A percentile compares a stretch with the other conserved stretches of the same genome.
phyloP scores from a whole-genome alignment of 2,113 vertebrate genomes.

The Callipepla squamata region DNA sequence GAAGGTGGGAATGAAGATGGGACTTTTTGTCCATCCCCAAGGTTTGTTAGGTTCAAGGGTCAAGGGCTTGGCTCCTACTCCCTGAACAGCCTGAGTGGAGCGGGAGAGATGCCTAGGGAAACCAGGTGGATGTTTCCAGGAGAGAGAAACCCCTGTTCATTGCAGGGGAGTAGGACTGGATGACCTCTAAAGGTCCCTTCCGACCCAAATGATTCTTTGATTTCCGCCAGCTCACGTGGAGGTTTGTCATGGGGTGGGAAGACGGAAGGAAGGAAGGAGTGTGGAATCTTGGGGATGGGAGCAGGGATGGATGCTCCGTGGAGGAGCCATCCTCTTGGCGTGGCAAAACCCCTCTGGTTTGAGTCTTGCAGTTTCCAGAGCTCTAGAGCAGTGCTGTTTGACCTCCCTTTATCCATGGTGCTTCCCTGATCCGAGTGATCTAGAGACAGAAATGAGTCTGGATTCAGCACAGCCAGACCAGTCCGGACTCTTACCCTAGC shows the following conservation, averaged over 20 bases:
- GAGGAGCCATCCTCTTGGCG: not conserved
- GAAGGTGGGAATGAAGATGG: not conserved
- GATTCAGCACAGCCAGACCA: not conserved
- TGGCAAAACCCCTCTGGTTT: not conserved
- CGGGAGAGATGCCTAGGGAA: not conserved
- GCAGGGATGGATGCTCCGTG: not conserved
- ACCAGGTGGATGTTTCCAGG: not conserved
- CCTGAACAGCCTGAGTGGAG: not conserved
- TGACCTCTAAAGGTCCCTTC: too few species aligned
- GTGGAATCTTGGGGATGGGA: accelerated
- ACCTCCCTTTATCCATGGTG: not conserved
- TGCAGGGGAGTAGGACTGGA: too few species aligned
- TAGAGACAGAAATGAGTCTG: accelerated
- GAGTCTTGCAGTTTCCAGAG: not conserved
- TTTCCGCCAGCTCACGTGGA: not conserved
- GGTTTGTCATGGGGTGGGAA: not conserved
- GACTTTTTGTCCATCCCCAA: not conserved
- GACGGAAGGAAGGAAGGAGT: not conserved
- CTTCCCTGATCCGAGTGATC: accelerated
- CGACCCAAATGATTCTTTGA: too few species aligned
- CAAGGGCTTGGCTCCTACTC: not conserved
- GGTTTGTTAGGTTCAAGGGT: not conserved
- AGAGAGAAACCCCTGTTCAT: not conserved
- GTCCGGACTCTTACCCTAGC: accelerated
- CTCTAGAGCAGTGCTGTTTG: not conserved